Percentiles rank a stretch among this genome's conserved stretches.
These are phyloP conservation scores for Taeniopygia guttata DNA, from an alignment of 2,797 vertebrate species.

Conservation along the genomic window DNA sequence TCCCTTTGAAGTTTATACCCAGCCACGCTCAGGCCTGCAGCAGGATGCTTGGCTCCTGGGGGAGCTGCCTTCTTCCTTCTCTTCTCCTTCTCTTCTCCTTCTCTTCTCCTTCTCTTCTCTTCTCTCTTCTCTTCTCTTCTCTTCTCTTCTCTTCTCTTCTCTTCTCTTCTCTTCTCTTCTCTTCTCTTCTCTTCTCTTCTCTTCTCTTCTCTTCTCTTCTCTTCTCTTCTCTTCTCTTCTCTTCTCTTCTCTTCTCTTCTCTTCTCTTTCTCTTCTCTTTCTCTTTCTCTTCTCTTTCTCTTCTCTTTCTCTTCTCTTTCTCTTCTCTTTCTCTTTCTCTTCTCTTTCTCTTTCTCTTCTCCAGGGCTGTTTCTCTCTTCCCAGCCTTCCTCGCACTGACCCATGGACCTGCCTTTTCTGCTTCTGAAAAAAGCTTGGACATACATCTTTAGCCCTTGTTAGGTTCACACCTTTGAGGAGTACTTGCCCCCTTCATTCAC, in stretches of 20 bases:
- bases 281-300: not conserved
- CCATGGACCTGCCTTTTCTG: not conserved
- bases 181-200: not conserved
- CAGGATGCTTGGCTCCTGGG: not conserved
- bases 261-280: not conserved
- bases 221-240: not conserved
- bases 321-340: not conserved
- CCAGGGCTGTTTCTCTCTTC: not conserved
- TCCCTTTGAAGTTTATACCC: not conserved
- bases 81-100: not conserved
- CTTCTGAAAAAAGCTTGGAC: not conserved
- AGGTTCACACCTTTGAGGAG: not conserved
- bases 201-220: not conserved
- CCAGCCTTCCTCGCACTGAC: not conserved
- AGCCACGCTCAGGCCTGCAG: not conserved
- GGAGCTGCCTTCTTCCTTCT: not conserved
- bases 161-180: not conserved
- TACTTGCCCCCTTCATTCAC: not conserved
- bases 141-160: not conserved
- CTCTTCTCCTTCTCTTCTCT: not conserved
- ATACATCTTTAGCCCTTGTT: not conserved
- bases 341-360: not conserved
- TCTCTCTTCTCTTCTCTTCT: not conserved
- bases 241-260: not conserved
- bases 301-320: not conserved